Base-by-base conservation (phyloP, 2,113 vertebrate species). In the Ptilorrhoa leucosticta region DNA sequence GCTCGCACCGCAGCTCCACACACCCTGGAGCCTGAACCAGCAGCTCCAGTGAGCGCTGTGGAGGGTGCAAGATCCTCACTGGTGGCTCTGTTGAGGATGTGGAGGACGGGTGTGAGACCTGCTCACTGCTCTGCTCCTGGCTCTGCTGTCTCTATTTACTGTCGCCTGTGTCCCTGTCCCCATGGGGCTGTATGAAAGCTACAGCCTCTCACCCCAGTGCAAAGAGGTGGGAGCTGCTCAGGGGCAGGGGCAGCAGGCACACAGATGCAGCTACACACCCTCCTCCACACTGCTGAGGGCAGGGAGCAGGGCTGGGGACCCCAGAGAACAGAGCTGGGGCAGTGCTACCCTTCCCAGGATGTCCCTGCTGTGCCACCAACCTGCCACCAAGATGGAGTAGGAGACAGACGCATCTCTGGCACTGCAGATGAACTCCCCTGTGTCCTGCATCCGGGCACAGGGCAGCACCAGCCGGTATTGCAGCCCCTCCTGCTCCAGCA, bases 371-470 rank as follows among this genome's bases (percentile, higher is more conserved):
- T 77, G 50, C 37, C 79, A 94, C 97, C 73, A 94, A 99, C 99
- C 98, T 97, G 98, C 93, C 47, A 99, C 96, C 15, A 87, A 98
- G 40, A 99, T 15, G 11, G 91, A 64, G 94, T 98, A 99, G 89
- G 98, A 98, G 97, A 98, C 98, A 76, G 98, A 98, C 10, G 97
- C 97, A 20, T 98, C 98, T 45, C 97, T 97, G 11, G 98, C 96
- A 5, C 98, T 94, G 1, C 99, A 99, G 31, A 99, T 58, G 15
- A 99, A 99, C 95, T 99, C 99, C 27, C 99, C 99, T 0, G 98
- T 96, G 5, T 99, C 98, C 42, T 97, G 97, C 6, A 96, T 96
- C 23, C 6, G 98, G 22, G 99, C 98, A 0, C 98, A 96, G 6
- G 98, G 98, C 87, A 99, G 98, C 70, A 99, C 97, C 61, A 99